phyloP scores from a whole-genome alignment of 1,140 invertebrate species.

The Philopotamus ludificatus region DNA sequence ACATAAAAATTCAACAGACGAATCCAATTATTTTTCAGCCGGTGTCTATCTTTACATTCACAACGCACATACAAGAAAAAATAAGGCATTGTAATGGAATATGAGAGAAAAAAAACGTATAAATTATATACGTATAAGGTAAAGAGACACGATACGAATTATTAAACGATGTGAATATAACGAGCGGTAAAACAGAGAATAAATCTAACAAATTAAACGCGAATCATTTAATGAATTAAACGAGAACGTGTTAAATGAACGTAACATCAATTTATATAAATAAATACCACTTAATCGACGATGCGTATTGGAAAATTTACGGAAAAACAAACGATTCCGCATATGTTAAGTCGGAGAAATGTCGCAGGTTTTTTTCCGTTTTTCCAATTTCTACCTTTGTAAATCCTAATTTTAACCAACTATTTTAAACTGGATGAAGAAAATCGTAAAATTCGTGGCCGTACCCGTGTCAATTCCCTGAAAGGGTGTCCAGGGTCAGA shows the following conservation, averaged over 20 bases:
- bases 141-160: background rate
- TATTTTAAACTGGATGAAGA: conserved; percentile 1
- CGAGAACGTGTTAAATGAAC: too few relatives aligned
- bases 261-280: too few relatives aligned
- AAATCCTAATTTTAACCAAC: background rate
- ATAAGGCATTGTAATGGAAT: background rate
- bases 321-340: too few relatives aligned
- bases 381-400: too few relatives aligned
- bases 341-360: too few relatives aligned
- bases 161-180: background rate
- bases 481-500: background rate
- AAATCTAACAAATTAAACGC: too few relatives aligned
- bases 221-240: too few relatives aligned
- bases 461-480: background rate
- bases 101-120: background rate
- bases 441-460: background rate
- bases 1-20: too few relatives aligned
- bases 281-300: too few relatives aligned
- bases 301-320: too few relatives aligned
- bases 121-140: background rate
- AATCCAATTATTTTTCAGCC: background rate
- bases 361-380: too few relatives aligned
- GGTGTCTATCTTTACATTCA: background rate
- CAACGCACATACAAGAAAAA: background rate
- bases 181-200: background rate